Evolutionary conservation across 2,888 invertebrate species (phyloP).

Genomic region (Atethmia centrago): DNA sequence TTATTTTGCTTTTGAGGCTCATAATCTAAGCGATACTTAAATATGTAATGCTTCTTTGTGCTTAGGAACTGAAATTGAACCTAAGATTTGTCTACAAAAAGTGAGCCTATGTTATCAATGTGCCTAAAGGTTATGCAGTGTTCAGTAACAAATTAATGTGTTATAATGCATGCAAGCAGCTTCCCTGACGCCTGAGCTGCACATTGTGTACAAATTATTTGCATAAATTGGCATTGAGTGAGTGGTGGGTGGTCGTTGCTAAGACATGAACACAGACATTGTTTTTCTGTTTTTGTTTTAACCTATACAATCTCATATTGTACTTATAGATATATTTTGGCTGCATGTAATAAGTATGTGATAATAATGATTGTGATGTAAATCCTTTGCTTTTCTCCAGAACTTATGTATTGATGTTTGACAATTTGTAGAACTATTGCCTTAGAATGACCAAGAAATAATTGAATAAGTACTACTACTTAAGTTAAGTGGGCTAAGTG

Average conservation of each 20-base stretch:
- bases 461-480: neutral
- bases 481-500: no score
- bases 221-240: conserved; percentile 76
- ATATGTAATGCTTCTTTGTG: conserved; percentile 10
- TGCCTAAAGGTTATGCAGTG: conserved; percentile 61
- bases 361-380: conserved; percentile 1
- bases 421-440: neutral
- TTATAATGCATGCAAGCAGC: conserved; percentile 64
- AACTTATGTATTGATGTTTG: neutral
- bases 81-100: conserved; percentile 14
- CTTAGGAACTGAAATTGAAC: conserved; percentile 18
- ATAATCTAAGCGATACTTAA: neutral
- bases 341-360: neutral
- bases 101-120: conserved; percentile 37
- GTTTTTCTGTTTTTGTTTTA: conserved; percentile 60
- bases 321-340: neutral
- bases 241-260: conserved; percentile 64
- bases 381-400: neutral
- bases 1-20: conserved; percentile 17
- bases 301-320: conserved; percentile 11
- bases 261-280: conserved; percentile 56
- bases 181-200: conserved; percentile 60
- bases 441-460: neutral
- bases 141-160: conserved; percentile 53
- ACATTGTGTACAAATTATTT: conserved; percentile 74